Percentiles rank a stretch among this genome's conserved stretches.
Conservation (phyloP, 2,113 vertebrate species). For the Syrrhaptes paradoxus region DNA sequence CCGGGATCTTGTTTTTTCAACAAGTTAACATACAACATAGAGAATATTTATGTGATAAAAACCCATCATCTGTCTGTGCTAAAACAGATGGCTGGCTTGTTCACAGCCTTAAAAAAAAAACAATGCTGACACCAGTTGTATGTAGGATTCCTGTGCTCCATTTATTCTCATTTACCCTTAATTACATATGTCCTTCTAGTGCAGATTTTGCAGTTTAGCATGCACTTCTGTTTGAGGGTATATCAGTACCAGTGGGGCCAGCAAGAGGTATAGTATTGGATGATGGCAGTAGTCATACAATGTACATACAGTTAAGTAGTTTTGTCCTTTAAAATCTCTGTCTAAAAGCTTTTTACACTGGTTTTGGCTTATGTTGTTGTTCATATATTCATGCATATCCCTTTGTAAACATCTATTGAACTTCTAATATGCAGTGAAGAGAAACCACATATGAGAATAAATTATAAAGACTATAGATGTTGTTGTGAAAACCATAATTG, state of each 20-base stretch:
- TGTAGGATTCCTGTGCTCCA: neutral
- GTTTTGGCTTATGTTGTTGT: neutral
- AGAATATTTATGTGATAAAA: neutral
- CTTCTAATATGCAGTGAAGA: neutral
- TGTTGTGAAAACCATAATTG: neutral
- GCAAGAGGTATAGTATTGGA: neutral
- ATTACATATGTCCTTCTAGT: neutral
- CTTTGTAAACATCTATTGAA: neutral
- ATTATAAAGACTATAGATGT: neutral
- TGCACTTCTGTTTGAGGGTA: neutral
- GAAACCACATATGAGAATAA: neutral
- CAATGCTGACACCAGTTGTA: neutral
- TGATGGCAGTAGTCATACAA: neutral
- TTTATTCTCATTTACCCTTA: neutral
- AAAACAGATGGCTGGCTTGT: neutral
- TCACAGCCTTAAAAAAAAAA: neutral
- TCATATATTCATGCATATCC: neutral
- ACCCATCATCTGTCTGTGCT: neutral
- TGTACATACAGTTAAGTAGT: neutral
- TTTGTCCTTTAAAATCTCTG: neutral
- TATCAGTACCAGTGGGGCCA: neutral
- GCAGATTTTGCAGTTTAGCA: neutral
- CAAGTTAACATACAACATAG: neutral
- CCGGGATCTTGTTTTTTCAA: neutral
- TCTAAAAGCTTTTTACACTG: neutral